Conservation (phyloP, 2,888 invertebrate genomes). For the Ophion ventricosus region DNA sequence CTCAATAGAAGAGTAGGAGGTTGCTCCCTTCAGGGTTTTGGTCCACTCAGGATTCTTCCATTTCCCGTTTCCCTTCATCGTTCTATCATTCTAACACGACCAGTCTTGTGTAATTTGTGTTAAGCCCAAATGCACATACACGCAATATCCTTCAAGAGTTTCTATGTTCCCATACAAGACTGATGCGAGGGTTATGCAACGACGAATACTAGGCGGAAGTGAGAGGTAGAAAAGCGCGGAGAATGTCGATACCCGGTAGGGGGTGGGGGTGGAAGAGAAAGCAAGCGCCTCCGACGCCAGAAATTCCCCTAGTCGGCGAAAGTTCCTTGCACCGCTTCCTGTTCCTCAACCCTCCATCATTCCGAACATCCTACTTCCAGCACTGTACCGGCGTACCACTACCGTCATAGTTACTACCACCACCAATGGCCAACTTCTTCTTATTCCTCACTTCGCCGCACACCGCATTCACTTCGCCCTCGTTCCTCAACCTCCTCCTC, state of each 20-base stretch:
- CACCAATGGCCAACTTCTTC: constrained; percentile 48
- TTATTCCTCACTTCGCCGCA: constrained; percentile 42
- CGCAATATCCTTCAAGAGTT: constrained; percentile 26
- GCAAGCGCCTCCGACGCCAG: constrained; percentile 49
- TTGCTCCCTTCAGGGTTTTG: constrained; percentile 38
- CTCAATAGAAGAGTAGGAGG: constrained; percentile 53
- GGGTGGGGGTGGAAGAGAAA: not conserved
- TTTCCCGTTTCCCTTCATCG: constrained; percentile 32
- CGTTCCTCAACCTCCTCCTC: constrained; percentile 47
- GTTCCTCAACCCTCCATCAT: constrained; percentile 56
- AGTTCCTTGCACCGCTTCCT: constrained; percentile 64
- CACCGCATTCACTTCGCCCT: constrained; percentile 57
- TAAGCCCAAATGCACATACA: not conserved
- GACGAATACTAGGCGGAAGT: constrained; percentile 19
- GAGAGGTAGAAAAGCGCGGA: constrained; percentile 13
- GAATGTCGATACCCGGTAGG: constrained; percentile 25
- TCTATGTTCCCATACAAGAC: constrained; percentile 11
- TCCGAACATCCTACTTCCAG: constrained; percentile 47
- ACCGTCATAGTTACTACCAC: constrained; percentile 8
- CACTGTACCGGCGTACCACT: constrained; percentile 22
- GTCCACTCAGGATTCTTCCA: constrained; percentile 20
- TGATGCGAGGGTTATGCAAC: not conserved
- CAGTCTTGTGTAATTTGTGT: constrained; percentile 21
- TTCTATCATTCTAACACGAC: not conserved
- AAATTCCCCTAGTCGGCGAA: constrained; percentile 63